Base-by-base conservation (phyloP, 35 echinoderm and acorn worm genomes). In the Ophioderma brevispina region DNA sequence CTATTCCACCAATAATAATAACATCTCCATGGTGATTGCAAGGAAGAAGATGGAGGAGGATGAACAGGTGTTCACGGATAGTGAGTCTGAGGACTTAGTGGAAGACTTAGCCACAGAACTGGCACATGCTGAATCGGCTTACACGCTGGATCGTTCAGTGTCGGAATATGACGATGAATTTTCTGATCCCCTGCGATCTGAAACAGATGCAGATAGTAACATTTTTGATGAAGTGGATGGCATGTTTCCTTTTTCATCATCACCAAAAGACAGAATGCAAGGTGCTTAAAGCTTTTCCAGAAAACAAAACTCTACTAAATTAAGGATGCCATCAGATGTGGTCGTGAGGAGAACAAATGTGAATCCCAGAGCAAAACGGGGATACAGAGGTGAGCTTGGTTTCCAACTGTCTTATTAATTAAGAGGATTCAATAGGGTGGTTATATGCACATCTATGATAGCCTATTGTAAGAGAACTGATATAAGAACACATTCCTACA, bases 81-180 rank as follows among this genome's bases (percentile, higher is more conserved):
- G 25, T 8, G 85, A 87, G 32, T 82, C 70, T 8, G 90, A 91
- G 1, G 90, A 91, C 30, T 84, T 85, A 32, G 76, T 92, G 0
- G 87, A 89, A 25, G 91, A 96, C 56, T 81, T 96, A 23, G 91
- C 94, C 2, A 64, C 87, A 25, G 94, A 96, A 87, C 88, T 96
- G 35, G 94, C 91, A 15, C 76, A 76, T 25, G 94, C 85, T 13
- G 82, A 37, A 28, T 89, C 52, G 21, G 87, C 59, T 3, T 8
- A 70, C n/a, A 82, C 80, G 1, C 36, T 85, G 37, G 52, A 85
- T 18, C 25, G 80, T 17, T 52, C 83, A 19, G 1, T 25, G n/a
- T 38, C 83, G 35, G 83, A 85, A 52, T 70, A 15, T 25, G 59
- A 25, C 59, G 59, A 70, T 70, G 59, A 70, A 15, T 70, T 70